A percentile compares a stretch with the other conserved stretches of the same genome.
These are phyloP conservation scores for Tragelaphus imberbis DNA, from an alignment of 2,113 vertebrate genomes.

Conservation along the genomic window DNA sequence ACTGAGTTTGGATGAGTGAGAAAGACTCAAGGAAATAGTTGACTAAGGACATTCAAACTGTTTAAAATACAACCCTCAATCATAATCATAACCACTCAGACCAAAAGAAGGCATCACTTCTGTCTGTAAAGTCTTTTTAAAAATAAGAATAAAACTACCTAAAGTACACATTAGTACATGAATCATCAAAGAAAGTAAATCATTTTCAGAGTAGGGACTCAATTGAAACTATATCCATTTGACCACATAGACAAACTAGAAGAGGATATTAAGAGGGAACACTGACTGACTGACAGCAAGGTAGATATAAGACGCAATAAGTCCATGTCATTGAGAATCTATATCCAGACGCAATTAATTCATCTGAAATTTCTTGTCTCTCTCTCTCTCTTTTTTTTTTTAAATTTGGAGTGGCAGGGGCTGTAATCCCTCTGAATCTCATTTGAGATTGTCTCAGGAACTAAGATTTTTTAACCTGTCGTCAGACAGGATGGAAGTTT, in stretches of 20 bases:
- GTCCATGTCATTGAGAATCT: neutral
- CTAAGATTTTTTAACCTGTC: neutral
- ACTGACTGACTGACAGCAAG: neutral
- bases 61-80: neutral
- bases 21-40: neutral
- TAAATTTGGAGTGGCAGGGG: fast-evolving
- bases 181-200: neutral
- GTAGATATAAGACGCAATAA: neutral
- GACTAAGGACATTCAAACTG: neutral
- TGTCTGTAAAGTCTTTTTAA: neutral
- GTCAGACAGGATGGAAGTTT: neutral
- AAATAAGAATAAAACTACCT: neutral
- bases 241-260: neutral
- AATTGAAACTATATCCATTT: neutral
- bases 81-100: neutral
- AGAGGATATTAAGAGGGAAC: neutral
- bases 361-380: neutral
- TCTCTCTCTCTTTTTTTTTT: neutral
- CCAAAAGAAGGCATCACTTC: neutral
- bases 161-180: neutral
- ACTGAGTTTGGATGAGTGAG: neutral
- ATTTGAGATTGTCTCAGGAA: neutral
- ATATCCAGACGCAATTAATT: neutral
- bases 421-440: neutral
- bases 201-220: neutral